Percentiles rank a stretch among this genome's conserved stretches.
These are phyloP conservation scores for Cladorhizidae sp. DNA, from an alignment of 37 sponge, comb jelly and placozoan species.

Conservation along the genomic window DNA sequence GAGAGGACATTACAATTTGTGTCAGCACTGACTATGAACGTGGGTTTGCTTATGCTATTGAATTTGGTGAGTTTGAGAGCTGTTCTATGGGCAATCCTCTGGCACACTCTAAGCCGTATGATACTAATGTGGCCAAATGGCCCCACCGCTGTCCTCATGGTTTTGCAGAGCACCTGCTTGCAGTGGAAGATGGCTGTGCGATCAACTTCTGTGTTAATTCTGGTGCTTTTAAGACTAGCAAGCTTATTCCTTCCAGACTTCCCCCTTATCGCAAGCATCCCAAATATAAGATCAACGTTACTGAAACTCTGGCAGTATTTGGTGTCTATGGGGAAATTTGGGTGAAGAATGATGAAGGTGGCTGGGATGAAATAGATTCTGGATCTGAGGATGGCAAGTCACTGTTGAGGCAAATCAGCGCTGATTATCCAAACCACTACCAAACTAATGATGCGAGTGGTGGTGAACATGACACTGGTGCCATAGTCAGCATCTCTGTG, in stretches of 20 bases:
- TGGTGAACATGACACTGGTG: conserved; percentile 3
- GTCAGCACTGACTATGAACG: conserved; percentile 65
- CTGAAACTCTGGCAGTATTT: conserved; percentile 34
- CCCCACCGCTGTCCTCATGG: conserved; percentile 61
- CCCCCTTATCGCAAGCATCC: conserved; percentile 58
- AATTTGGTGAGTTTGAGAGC: conserved; percentile 80
- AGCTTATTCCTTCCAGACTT: conserved; percentile 12
- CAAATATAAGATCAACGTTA: conserved; percentile 24
- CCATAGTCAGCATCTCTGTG: conserved; percentile 14
- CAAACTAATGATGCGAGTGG: background rate
- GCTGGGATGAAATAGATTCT: conserved; percentile 8
- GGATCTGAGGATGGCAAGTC: conserved; percentile 7
- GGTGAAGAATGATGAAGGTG: conserved; percentile 19
- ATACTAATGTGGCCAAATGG: conserved; percentile 4
- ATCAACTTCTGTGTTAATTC: conserved; percentile 66
- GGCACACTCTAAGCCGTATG: conserved; percentile 4
- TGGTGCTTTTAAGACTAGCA: conserved; percentile 4
- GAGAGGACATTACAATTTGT: conserved; percentile 59
- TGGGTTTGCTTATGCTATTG: conserved; percentile 44
- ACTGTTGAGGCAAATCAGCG: background rate
- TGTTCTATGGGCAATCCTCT: conserved; percentile 73
- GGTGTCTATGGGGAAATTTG: conserved; percentile 20
- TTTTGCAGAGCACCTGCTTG: conserved; percentile 47
- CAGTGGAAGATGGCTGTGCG: conserved; percentile 73
- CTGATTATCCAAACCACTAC: background rate